Conservation (phyloP, 2,797 vertebrate species). For the Streptopelia turtur region DNA sequence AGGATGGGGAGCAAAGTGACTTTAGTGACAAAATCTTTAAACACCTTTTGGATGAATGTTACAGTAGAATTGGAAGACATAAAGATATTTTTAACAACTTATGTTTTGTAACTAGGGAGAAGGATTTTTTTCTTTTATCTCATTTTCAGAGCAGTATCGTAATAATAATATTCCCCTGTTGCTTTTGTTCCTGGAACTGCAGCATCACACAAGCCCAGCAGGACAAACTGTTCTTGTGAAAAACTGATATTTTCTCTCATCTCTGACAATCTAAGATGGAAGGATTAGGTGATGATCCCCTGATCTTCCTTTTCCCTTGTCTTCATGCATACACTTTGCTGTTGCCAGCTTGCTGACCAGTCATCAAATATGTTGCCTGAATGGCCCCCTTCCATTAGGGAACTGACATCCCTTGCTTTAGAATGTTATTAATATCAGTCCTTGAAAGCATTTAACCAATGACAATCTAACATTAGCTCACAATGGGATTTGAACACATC, state of each 20-base stretch:
- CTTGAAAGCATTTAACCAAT: conserved; percentile 68
- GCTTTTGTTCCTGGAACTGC: conserved; percentile 35
- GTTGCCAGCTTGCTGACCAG: conserved; percentile 44
- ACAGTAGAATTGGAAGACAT: neutral
- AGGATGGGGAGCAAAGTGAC: neutral
- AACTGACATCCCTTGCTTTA: conserved; percentile 40
- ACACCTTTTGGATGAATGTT: neutral
- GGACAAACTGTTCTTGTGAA: conserved; percentile 47
- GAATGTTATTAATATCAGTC: conserved; percentile 65
- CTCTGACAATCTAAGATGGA: conserved; percentile 43
- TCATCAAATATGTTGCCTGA: conserved; percentile 48
- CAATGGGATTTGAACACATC: conserved; percentile 60
- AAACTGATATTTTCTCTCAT: conserved; percentile 30
- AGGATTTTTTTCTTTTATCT: neutral
- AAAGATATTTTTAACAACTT: neutral
- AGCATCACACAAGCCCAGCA: conserved; percentile 38
- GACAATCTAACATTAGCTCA: conserved; percentile 62
- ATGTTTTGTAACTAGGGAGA: neutral
- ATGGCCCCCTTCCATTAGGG: conserved; percentile 49
- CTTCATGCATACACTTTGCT: neutral
- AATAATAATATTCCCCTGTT: neutral
- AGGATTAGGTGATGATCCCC: conserved; percentile 43
- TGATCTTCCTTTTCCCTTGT: conserved; percentile 34
- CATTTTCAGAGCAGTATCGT: neutral
- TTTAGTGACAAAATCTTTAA: neutral